These are phyloP conservation scores for Tachyglossus aculeatus DNA, from an alignment of 2,797 vertebrate genomes.

Conservation along the genomic window DNA sequence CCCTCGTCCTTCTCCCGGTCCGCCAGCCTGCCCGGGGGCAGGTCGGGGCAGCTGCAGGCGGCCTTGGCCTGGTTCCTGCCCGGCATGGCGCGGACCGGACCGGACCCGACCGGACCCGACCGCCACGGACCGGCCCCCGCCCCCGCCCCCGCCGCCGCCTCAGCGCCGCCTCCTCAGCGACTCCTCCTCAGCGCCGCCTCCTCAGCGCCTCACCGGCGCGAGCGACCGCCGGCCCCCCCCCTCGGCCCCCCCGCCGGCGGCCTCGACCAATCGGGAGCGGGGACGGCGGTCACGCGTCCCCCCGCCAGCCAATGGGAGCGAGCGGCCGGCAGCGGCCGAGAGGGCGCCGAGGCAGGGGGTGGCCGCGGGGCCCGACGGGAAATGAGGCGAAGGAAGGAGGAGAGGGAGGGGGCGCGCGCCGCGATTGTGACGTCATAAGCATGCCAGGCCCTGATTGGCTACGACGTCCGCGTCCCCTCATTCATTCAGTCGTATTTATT, in stretches of 20 bases:
- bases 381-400: neutral
- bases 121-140: neutral
- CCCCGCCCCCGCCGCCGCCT: neutral
- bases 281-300: conserved; percentile 13
- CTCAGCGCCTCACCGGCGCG: conserved; percentile 39
- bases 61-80: conserved; percentile 79
- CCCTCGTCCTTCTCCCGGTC: conserved; percentile 66
- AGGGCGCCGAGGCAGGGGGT: neutral
- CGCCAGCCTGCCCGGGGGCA: conserved; percentile 39
- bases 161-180: conserved; percentile 9
- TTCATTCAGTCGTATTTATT: too few species aligned
- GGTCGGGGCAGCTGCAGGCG: conserved; percentile 48
- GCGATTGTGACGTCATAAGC: neutral
- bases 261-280: neutral
- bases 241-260: conserved; percentile 25
- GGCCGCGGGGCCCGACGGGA: neutral
- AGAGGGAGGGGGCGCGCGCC: neutral
- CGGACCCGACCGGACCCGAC: conserved; percentile 3
- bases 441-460: too few species aligned
- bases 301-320: conserved; percentile 14
- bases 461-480: too few species aligned
- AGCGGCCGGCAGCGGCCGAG: conserved; percentile 9
- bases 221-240: conserved; percentile 33
- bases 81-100: conserved; percentile 73
- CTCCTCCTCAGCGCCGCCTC: conserved; percentile 49